phyloP scores from a whole-genome alignment of 2,113 vertebrate genomes.

The Phodopus roborovskii region DNA sequence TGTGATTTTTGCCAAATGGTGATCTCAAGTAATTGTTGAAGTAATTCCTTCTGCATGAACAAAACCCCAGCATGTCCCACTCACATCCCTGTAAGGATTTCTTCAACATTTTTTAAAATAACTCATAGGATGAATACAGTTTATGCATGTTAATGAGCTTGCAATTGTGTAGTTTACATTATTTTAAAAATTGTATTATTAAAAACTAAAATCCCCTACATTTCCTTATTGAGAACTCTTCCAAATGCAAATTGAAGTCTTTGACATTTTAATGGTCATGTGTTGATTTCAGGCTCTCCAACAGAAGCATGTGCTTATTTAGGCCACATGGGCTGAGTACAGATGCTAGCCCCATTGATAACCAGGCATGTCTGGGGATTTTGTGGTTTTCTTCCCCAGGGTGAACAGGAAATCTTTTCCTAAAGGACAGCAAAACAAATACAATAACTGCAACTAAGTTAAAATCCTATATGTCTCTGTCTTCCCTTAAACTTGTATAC shows the following conservation, averaged over 20 bases:
- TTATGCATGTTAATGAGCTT: not conserved
- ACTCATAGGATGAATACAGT: not conserved
- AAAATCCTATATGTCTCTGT: not conserved
- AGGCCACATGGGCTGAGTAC: not conserved
- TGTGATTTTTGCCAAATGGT: constrained; percentile 54
- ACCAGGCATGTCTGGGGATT: not conserved
- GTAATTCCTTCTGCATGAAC: constrained; percentile 16
- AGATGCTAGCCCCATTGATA: not conserved
- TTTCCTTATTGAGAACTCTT: not conserved
- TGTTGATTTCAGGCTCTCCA: not conserved
- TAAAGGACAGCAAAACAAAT: not conserved
- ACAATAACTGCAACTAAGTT: not conserved
- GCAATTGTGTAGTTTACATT: not conserved
- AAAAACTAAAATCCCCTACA: not conserved
- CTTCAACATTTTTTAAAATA: constrained; percentile 39
- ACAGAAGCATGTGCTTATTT: not conserved
- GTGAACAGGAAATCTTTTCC: not conserved
- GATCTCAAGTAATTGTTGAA: constrained; percentile 35
- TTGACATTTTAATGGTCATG: not conserved
- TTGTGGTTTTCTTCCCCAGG: not conserved
- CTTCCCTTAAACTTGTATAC: not conserved
- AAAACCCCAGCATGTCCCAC: constrained; percentile 12
- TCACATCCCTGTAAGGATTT: not conserved
- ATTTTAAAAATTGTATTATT: constrained; percentile 39
- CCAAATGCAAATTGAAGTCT: not conserved